A percentile compares a stretch with the other conserved stretches of the same genome.
Evolutionary conservation across 2,113 vertebrate species (phyloP).

Genomic region (Sciurus niger): DNA sequence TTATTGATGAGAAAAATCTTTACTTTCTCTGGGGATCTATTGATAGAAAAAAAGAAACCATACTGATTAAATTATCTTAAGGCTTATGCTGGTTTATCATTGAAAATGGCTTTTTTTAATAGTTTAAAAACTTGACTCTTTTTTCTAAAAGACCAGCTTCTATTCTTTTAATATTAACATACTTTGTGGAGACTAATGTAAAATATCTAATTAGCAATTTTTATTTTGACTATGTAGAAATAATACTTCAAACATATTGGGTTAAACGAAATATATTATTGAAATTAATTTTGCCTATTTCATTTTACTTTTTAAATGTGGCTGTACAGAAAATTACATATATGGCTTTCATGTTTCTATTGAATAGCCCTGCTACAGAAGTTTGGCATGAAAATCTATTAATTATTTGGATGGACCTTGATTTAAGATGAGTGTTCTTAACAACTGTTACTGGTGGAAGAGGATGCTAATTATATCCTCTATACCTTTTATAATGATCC

Average conservation of each 20-base stretch:
- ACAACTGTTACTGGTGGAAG: neutral
- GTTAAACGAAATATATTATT: conserved; percentile 48
- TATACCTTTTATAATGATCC: conserved; percentile 21
- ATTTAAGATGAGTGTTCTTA: neutral
- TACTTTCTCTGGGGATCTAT: conserved; percentile 27
- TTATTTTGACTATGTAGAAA: conserved; percentile 25
- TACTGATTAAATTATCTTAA: conserved; percentile 48
- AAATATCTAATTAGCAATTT: conserved; percentile 43
- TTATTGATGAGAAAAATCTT: conserved; percentile 49
- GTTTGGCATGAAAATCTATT: conserved; percentile 37
- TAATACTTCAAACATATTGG: conserved; percentile 45
- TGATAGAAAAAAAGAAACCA: neutral
- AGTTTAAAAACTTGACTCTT: neutral
- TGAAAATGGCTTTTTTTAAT: neutral
- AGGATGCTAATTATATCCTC: neutral
- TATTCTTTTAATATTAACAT: conserved; percentile 39
- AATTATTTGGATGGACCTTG: conserved; percentile 26
- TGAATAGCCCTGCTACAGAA: conserved; percentile 6
- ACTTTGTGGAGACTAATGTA: neutral
- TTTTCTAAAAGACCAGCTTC: conserved; percentile 3
- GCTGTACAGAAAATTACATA: conserved; percentile 11
- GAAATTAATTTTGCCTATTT: conserved; percentile 49
- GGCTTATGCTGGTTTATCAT: neutral
- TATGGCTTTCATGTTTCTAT: neutral
- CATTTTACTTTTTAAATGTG: conserved; percentile 32